These are phyloP conservation scores for Embidobia sp. DNA, from an alignment of 2,888 invertebrate genomes.

Conservation along the genomic window DNA sequence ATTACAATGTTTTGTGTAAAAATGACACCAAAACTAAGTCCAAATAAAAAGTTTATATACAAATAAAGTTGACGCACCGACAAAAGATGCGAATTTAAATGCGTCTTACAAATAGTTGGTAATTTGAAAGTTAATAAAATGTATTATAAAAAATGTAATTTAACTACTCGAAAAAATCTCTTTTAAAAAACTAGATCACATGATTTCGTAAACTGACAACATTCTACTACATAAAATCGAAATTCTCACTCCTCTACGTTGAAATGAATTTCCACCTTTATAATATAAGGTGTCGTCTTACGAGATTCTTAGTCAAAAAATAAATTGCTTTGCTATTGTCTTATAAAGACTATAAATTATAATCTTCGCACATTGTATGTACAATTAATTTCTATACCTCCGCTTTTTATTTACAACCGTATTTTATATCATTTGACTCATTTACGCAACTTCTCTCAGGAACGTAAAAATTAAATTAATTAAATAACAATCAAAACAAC, in stretches of 20 bases:
- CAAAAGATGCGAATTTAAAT: not conserved
- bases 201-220: not conserved
- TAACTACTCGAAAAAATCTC: no score
- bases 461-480: constrained; percentile 21
- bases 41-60: constrained; percentile 12
- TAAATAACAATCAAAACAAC: constrained; percentile 12
- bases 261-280: not conserved
- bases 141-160: no score
- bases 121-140: no score
- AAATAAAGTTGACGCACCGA: not conserved
- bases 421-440: constrained; percentile 14
- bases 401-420: constrained; percentile 40
- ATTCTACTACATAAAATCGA: not conserved
- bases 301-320: constrained; percentile 53
- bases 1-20: constrained; percentile 36
- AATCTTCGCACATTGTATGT: constrained; percentile 20
- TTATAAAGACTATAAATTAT: constrained; percentile 51
- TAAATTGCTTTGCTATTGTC: constrained; percentile 33
- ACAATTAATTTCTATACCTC: constrained; percentile 33
- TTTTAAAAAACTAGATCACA: not conserved
- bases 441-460: not conserved
- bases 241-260: not conserved
- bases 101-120: no score
- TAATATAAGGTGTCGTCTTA: constrained; percentile 13
- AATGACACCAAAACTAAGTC: constrained; percentile 9